phyloP scores from a whole-genome alignment of 2,797 vertebrate species.

The Acanthiza pusilla region DNA sequence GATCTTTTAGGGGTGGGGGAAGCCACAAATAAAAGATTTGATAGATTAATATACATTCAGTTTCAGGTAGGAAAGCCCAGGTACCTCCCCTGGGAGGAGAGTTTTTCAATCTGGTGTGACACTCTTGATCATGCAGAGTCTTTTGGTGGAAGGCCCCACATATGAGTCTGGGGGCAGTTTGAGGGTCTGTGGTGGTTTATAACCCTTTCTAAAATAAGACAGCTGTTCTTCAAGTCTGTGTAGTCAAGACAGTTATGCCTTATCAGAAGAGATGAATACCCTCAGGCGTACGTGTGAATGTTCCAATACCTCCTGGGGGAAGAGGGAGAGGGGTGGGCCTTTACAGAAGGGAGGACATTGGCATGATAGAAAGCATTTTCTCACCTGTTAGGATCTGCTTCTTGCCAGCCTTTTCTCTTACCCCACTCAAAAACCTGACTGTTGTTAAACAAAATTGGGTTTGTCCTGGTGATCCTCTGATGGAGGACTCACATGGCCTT shows the following conservation, averaged over 20 bases:
- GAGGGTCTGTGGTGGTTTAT: not conserved
- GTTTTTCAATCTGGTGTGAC: not conserved
- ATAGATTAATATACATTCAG: not conserved
- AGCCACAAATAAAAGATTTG: not conserved
- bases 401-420: not conserved
- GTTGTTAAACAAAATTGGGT: not conserved
- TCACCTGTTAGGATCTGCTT: not conserved
- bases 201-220: not conserved
- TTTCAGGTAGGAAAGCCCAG: not conserved
- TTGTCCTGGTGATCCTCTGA: accelerated
- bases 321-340: not conserved
- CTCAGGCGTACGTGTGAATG: accelerated
- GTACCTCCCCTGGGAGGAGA: not conserved
- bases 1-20: not conserved
- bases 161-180: not conserved
- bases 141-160: not conserved
- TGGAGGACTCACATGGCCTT: accelerated
- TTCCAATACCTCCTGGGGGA: not conserved
- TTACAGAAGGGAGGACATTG: not conserved
- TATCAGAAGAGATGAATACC: not conserved
- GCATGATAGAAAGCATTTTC: not conserved
- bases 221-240: not conserved
- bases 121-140: accelerated
- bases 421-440: not conserved
- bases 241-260: not conserved